Conservation (phyloP, 2,113 vertebrate genomes). For the Sminthopsis crassicaudata region DNA sequence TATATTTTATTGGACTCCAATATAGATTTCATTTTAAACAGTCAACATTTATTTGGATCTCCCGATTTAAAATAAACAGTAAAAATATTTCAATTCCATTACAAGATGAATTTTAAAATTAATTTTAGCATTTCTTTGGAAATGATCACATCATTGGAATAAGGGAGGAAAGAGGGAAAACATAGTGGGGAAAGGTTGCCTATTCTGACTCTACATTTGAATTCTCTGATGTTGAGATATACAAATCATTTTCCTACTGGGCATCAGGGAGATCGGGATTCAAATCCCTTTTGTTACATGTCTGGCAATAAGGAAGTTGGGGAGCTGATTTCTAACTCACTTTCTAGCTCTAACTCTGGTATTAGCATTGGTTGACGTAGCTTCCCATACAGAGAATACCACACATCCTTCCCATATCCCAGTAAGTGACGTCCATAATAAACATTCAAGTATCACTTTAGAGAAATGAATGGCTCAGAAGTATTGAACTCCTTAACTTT, state of each 20-base stretch:
- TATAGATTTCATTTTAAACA: neutral
- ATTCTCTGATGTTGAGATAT: neutral
- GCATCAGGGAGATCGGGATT: neutral
- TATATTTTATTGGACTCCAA: neutral
- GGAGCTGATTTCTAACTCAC: neutral
- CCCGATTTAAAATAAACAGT: neutral
- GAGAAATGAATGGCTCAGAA: neutral
- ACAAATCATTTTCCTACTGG: neutral
- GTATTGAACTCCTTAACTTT: neutral
- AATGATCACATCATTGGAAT: neutral
- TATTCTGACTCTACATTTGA: neutral
- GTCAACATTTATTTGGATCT: neutral
- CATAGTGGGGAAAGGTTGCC: neutral
- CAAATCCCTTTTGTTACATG: neutral
- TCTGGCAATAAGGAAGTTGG: neutral
- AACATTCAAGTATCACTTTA: slow-evolving; percentile 39
- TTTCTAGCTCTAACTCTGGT: neutral
- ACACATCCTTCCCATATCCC: neutral
- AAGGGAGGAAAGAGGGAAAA: neutral
- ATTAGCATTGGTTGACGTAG: neutral
- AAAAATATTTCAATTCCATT: neutral
- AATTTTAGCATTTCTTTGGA: neutral
- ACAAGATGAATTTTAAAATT: neutral
- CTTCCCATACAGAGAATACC: neutral
- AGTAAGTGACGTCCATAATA: slow-evolving; percentile 17